Percentiles rank a stretch among this genome's conserved stretches.
Evolutionary conservation across 2,797 vertebrate species (phyloP).

Genomic region (Mionectes olivaceus): DNA sequence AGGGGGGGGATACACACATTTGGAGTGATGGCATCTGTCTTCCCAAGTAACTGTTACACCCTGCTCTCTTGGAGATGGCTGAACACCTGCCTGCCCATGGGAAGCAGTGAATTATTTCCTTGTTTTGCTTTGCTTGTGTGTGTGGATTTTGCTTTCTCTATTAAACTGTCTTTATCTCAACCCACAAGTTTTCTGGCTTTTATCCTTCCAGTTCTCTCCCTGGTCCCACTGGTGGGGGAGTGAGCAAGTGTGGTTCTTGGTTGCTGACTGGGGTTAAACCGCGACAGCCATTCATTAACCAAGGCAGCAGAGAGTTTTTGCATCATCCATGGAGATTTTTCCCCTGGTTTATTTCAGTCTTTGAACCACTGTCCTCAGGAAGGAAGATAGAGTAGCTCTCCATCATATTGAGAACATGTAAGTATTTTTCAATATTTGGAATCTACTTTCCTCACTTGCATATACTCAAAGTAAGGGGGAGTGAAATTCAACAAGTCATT

Average conservation of each 20-base stretch:
- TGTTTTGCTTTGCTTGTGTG: background rate
- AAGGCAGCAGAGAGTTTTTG: background rate
- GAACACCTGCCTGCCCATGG: background rate
- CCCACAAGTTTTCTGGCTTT: background rate
- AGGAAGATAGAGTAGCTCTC: background rate
- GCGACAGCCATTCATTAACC: background rate
- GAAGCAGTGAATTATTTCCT: background rate
- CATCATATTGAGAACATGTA: background rate
- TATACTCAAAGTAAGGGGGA: background rate
- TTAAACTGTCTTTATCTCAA: background rate
- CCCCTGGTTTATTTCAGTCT: background rate
- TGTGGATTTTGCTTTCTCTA: background rate
- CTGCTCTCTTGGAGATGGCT: background rate
- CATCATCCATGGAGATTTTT: background rate
- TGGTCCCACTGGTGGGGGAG: background rate
- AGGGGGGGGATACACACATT: background rate
- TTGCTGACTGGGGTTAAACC: background rate
- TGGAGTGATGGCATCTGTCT: background rate
- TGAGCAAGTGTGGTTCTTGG: background rate
- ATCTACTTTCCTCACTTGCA: background rate
- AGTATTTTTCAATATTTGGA: background rate
- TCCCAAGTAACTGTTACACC: background rate
- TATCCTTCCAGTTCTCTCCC: background rate
- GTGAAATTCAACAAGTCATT: background rate
- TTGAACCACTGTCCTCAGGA: background rate